Base-by-base conservation (phyloP, 2,888 invertebrate genomes). In the Anagyrus pseudococci region DNA sequence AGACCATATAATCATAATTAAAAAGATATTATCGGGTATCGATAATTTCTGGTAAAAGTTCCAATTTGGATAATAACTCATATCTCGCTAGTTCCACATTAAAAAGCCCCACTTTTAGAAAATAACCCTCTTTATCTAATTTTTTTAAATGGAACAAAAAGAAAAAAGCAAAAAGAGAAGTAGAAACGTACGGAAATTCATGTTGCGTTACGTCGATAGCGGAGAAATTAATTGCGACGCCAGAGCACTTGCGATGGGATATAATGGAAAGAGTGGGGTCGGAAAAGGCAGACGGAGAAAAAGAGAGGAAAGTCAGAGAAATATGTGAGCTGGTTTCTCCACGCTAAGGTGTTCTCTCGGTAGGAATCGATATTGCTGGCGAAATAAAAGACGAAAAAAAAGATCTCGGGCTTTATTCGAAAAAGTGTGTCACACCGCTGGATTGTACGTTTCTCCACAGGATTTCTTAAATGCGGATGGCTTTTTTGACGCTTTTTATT, bases 351-450 rank as follows among this genome's bases (percentile, higher is more conserved):
- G 52, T 43, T 44, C n/a, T 6, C 23, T 26, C n/a, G 23, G 46
- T 41, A 52, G 46, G 56, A 52, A 62, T 62, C 62, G 47, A 62
- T 62, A 62, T 47, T 25, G 7, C 37, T 37, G 29, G 29, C 29
- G 29, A 7, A 10, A 4, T 4, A 29, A 10, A 7, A 29, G 29
- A n/a, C n/a, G n/a, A n/a, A n/a, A n/a, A n/a, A n/a, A n/a, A n/a
- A 15, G 48, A 43, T 26, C 33, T 7, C 37, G 44, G 55, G 50
- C 50, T 58, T 53, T 43, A 22, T 58, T 52, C 41, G 46, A 15
- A 54, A 61, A 61, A 61, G 55, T 61, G 29, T 61, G 61, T 61
- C 60, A 60, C 6, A 23, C 26, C 33, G 40, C 46, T 15, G 37
- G 33, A 10, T 41, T 43, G 13, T 33, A 33, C 6, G 33, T 8